Base-by-base conservation (phyloP, 2,113 vertebrate species). In the Haliaeetus leucogaster region DNA sequence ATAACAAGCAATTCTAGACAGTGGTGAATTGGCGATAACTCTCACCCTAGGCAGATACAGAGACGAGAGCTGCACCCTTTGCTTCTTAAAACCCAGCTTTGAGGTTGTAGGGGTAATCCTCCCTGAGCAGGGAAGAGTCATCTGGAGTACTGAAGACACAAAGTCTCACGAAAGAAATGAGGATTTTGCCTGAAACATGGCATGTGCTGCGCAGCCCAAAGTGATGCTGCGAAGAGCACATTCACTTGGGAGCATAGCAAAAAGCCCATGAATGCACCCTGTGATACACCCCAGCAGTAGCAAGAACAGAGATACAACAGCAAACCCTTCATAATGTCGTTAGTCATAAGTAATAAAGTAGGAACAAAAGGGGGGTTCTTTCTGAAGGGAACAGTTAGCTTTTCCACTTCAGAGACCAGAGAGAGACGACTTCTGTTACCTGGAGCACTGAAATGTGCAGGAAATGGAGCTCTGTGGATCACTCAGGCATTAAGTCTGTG, bases 341-440 rank as follows among this genome's bases (percentile, higher is more conserved):
- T 96, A 97, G 98, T 95, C 88, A 84, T 97, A 97, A 98, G 97
- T 98, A 98, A 98, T 98, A 98, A 98, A 97, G 96, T 82, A 90
- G 95, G 97, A 98, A 98, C 98, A 98, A 98, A 98, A 97, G 96
- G 71, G 97, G 89, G 95, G 97, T 98, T 98, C 97, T 98, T 98
- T 98, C 98, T 97, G 97, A 97, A 98, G 96, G 96, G 97, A 98
- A 94, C 94, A 95, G 97, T 98, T 97, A 90, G 96, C 96, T 98
- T 98, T 98, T 98, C 98, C 98, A 98, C 98, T 98, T 98, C 98
- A 98, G 98, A 98, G 98, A 98, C 94, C 98, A 94, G 90, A 96
- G 95, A 98, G 98, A 98, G 97, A 95, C 16, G 95, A 97, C 98
- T 98, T 98, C 98, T 98, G 98, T 98, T 98, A 97, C 97, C 92